Percentiles rank a stretch among this genome's conserved stretches.
These are phyloP conservation scores for Muscina levida DNA, from an alignment of 2,888 invertebrate genomes.

Conservation along the genomic window DNA sequence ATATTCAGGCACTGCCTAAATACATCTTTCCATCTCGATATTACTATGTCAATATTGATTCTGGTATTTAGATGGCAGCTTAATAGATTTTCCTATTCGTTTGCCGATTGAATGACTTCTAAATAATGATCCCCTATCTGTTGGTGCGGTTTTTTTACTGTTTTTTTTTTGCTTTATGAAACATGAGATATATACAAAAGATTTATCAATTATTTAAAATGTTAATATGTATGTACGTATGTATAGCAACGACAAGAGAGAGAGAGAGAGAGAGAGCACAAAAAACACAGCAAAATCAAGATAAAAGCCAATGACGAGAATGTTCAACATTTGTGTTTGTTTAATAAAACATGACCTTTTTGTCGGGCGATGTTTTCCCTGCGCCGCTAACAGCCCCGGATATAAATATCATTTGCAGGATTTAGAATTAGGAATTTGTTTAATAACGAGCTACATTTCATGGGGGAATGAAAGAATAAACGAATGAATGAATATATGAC, in stretches of 20 bases:
- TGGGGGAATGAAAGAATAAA: too few relatives aligned
- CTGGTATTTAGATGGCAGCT: constrained; percentile 11
- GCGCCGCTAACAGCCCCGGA: background rate
- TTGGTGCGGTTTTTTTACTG: background rate
- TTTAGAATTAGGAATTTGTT: constrained; percentile 32
- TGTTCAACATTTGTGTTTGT: constrained; percentile 21
- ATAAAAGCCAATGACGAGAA: constrained; percentile 15
- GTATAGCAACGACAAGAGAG: too few relatives aligned
- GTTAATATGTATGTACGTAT: too few relatives aligned
- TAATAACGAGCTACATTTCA: constrained; percentile 20
- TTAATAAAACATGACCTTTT: constrained; percentile 47
- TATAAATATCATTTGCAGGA: constrained; percentile 49
- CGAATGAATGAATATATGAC: too few relatives aligned
- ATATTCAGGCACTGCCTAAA: too few relatives aligned
- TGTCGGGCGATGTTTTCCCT: background rate
- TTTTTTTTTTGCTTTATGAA: constrained; percentile 32
- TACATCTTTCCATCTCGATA: background rate
- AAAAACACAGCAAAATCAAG: constrained; percentile 16
- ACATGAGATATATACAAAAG: constrained; percentile 62
- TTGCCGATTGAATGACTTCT: background rate
- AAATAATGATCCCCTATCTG: too few relatives aligned
- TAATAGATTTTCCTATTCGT: constrained; percentile 15
- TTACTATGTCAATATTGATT: constrained; percentile 9
- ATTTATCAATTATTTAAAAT: constrained; percentile 64
- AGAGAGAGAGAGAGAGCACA: constrained; percentile 38